A percentile compares a stretch with the other conserved stretches of the same genome.
Conservation (phyloP, 1,140 invertebrate genomes). For the Zaprionus ornatus region DNA sequence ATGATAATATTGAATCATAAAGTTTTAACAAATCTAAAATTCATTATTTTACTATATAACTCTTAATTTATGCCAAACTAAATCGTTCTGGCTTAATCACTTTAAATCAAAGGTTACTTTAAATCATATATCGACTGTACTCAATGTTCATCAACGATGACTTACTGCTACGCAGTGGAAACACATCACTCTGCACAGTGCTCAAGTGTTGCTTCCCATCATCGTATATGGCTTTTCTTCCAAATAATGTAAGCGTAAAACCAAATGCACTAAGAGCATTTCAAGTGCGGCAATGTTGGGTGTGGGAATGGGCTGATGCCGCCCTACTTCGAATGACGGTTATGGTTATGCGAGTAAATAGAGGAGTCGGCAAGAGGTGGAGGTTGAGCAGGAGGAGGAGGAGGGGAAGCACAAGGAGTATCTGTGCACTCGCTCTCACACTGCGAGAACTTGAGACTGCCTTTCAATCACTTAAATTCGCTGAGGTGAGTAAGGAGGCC, state of each 20-base stretch:
- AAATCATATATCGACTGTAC: not conserved
- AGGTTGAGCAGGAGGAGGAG: not conserved
- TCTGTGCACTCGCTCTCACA: not conserved
- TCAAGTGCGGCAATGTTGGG: slow-evolving; percentile 39
- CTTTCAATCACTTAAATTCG: slow-evolving; percentile 56
- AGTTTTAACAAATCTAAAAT: no score
- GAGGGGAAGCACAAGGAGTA: not conserved
- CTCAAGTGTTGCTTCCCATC: slow-evolving; percentile 18
- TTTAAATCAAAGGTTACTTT: not conserved
- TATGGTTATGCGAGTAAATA: slow-evolving; percentile 28
- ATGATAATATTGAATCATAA: no score
- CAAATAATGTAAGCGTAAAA: slow-evolving; percentile 53
- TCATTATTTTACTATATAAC: no score
- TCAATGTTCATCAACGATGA: not conserved
- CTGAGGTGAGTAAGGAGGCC: slow-evolving; percentile 24
- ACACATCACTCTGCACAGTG: slow-evolving; percentile 2
- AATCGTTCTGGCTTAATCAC: not conserved
- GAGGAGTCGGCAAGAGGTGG: not conserved
- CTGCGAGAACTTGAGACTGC: slow-evolving; percentile 28
- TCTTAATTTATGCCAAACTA: no score
- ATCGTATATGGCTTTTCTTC: slow-evolving; percentile 34
- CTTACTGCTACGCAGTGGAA: slow-evolving; percentile 12
- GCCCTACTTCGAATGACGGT: slow-evolving; percentile 9
- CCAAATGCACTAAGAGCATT: slow-evolving; percentile 54
- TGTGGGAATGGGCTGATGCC: not conserved